These are phyloP conservation scores for Autographa gamma DNA, from an alignment of 2,888 invertebrate species.

Conservation along the genomic window DNA sequence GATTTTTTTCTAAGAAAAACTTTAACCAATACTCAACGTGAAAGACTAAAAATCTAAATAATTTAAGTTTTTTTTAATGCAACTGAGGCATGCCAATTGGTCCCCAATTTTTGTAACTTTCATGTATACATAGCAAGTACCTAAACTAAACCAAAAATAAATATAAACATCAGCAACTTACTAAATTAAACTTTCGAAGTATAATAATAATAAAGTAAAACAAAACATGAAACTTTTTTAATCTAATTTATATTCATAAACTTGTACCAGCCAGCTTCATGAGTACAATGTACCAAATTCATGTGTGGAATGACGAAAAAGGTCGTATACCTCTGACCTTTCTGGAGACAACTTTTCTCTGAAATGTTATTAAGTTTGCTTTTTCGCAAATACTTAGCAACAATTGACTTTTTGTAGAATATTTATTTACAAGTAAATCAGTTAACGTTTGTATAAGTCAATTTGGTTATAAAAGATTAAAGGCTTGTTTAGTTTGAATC, in stretches of 20 bases:
- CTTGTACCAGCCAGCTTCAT: slow-evolving; percentile 63
- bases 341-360: slow-evolving; percentile 16
- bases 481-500: too few relatives aligned
- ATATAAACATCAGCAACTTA: slow-evolving; percentile 7
- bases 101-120: too few relatives aligned
- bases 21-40: too few relatives aligned
- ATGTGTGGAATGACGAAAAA: slow-evolving; percentile 37
- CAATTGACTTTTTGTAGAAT: too few relatives aligned
- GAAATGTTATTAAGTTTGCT: background rate
- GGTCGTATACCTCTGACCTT: slow-evolving; percentile 25
- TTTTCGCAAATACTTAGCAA: background rate
- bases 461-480: too few relatives aligned
- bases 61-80: too few relatives aligned
- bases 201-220: slow-evolving; percentile 54
- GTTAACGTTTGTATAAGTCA: too few relatives aligned
- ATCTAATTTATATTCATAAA: slow-evolving; percentile 75
- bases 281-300: slow-evolving; percentile 64
- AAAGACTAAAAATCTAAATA: too few relatives aligned
- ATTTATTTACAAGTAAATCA: too few relatives aligned
- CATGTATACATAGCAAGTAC: too few relatives aligned
- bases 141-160: background rate
- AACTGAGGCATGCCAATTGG: too few relatives aligned
- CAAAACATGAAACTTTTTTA: slow-evolving; percentile 70
- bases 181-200: slow-evolving; percentile 42
- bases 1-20: too few relatives aligned